Percentiles rank a stretch among this genome's conserved stretches.
Evolutionary conservation across 2,888 invertebrate species (phyloP).

Genomic region (Sicus ferrugineus): DNA sequence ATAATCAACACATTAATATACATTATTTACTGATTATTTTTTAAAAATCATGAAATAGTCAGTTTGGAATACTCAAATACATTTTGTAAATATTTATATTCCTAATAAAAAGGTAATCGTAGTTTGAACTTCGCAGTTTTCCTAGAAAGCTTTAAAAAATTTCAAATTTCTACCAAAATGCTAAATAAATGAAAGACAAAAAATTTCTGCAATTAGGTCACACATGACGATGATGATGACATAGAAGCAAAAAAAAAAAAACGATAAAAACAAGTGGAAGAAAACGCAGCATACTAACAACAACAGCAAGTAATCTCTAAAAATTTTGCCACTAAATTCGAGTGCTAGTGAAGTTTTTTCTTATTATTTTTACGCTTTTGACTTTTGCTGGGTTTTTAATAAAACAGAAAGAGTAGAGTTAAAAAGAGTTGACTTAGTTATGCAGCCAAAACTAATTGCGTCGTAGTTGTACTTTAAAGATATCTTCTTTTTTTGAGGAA

Average conservation of each 20-base stretch:
- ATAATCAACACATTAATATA: too few species aligned
- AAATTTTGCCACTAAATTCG: neutral
- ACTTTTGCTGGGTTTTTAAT: neutral
- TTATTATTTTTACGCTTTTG: neutral
- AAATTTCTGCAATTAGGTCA: neutral
- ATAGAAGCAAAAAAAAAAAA: neutral
- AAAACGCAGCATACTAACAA: neutral
- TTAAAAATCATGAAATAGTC: too few species aligned
- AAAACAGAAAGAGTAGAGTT: neutral
- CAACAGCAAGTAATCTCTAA: neutral
- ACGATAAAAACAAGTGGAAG: neutral
- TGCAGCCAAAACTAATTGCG: too few species aligned
- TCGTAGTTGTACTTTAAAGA: too few species aligned
- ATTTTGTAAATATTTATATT: too few species aligned
- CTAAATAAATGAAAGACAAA: neutral
- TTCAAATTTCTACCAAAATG: neutral
- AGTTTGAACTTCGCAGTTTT: too few species aligned
- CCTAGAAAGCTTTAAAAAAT: neutral
- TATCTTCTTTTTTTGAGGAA: neutral
- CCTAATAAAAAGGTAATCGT: too few species aligned
- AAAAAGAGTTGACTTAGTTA: neutral
- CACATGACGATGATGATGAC: conserved; percentile 6
- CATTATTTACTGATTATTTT: too few species aligned
- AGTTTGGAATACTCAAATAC: too few species aligned
- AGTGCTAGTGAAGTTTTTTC: neutral